Percentiles rank a stretch among this genome's conserved stretches.
phyloP scores from a whole-genome alignment of 2,113 vertebrate species.

The Entelurus aequoreus region DNA sequence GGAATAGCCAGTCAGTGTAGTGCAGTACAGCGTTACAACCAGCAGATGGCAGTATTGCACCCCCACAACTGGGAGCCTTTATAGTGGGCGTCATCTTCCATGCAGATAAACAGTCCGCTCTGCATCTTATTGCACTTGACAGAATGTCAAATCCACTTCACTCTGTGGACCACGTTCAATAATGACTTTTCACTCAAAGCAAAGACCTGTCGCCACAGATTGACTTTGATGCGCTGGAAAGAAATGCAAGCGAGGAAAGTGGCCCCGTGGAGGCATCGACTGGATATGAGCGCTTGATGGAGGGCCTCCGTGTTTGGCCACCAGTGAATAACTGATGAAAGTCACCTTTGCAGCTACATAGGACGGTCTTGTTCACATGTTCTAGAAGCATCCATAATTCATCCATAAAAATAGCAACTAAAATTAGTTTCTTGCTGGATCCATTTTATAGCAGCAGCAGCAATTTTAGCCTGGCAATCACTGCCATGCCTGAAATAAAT shows the following conservation, averaged over 20 bases:
- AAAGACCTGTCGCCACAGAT: background rate
- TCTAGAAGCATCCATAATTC: background rate
- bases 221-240: background rate
- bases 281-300: slow-evolving; percentile 9
- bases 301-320: slow-evolving; percentile 12
- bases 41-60: slow-evolving; percentile 64
- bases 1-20: background rate
- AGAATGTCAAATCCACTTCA: background rate
- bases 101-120: background rate
- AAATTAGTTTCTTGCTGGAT: slow-evolving; percentile 14
- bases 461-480: slow-evolving; percentile 47
- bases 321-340: slow-evolving; percentile 26
- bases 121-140: slow-evolving; percentile 1
- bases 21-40: slow-evolving; percentile 33
- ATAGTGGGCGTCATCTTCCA: background rate
- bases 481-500: slow-evolving; percentile 35
- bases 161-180: background rate
- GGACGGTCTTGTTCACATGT: background rate
- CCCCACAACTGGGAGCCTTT: slow-evolving; percentile 18
- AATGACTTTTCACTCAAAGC: background rate
- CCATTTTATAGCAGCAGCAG: slow-evolving; percentile 17
- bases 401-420: background rate
- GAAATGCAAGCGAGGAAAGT: background rate
- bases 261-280: background rate
- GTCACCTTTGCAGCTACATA: background rate